These are phyloP conservation scores for Drosophila aff. DNA, from an alignment of 1,140 invertebrate species.

Conservation along the genomic window DNA sequence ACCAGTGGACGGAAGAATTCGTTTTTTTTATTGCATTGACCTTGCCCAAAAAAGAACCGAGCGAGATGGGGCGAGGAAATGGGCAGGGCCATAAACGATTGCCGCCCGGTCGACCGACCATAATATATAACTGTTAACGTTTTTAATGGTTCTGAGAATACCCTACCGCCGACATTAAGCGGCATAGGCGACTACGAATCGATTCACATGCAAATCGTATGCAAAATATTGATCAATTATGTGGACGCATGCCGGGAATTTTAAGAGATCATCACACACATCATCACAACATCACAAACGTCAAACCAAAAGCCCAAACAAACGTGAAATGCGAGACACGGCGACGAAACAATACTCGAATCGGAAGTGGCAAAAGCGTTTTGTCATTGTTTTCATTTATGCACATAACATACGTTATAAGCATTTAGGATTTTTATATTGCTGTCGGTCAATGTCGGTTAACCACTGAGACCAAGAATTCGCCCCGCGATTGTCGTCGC, in stretches of 20 bases:
- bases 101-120: slow-evolving; percentile 12
- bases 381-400: slow-evolving; percentile 73
- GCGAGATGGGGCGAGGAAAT: slow-evolving; percentile 39
- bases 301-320: slow-evolving; percentile 34
- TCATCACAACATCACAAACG: slow-evolving; percentile 4
- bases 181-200: background rate
- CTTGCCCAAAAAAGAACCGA: slow-evolving; percentile 67
- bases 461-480: slow-evolving; percentile 66
- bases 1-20: slow-evolving; percentile 20
- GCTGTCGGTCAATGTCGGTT: slow-evolving; percentile 80
- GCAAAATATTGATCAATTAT: slow-evolving; percentile 58
- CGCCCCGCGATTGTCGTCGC: slow-evolving; percentile 13
- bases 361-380: slow-evolving; percentile 73
- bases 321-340: slow-evolving; percentile 39
- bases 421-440: slow-evolving; percentile 46
- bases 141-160: slow-evolving; percentile 24
- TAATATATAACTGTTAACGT: slow-evolving; percentile 49
- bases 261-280: slow-evolving; percentile 23
- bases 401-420: slow-evolving; percentile 32
- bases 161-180: background rate
- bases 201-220: slow-evolving; percentile 65
- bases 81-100: slow-evolving; percentile 41
- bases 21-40: slow-evolving; percentile 72
- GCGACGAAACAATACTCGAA: slow-evolving; percentile 39
- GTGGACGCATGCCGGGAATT: slow-evolving; percentile 68